Conservation (phyloP, 2,113 vertebrate genomes). For the Halichoerus grypus region DNA sequence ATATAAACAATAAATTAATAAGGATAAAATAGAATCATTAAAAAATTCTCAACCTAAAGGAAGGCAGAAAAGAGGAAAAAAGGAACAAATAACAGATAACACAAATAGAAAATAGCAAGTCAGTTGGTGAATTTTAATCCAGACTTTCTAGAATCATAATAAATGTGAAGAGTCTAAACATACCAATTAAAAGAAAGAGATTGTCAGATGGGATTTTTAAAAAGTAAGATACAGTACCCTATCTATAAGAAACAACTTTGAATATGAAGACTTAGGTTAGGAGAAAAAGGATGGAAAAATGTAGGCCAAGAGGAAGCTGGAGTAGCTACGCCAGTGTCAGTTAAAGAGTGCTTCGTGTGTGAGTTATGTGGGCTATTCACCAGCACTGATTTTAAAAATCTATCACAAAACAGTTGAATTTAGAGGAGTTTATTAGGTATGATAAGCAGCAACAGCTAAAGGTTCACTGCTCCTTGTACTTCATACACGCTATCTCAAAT, state of each 20-base stretch:
- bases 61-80: not conserved
- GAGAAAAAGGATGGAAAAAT: not conserved
- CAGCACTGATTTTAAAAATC: not conserved
- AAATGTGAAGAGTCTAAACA: not conserved
- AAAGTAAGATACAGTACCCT: not conserved
- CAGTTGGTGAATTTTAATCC: not conserved
- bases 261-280: constrained; percentile 7
- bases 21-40: not conserved
- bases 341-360: not conserved
- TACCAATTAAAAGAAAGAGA: not conserved
- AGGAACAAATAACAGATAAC: not conserved
- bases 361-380: not conserved
- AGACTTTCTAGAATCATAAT: not conserved
- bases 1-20: not conserved
- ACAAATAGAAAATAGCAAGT: not conserved
- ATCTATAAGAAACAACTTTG: not conserved
- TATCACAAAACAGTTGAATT: not conserved
- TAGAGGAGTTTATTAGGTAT: not conserved
- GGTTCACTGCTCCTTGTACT: not conserved
- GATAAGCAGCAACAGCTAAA: not conserved
- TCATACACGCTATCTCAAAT: not conserved
- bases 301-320: not conserved
- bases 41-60: not conserved
- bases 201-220: not conserved
- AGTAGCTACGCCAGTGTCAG: not conserved